Base-by-base conservation (phyloP, 2,888 invertebrate species). In the Laothoe populi region DNA sequence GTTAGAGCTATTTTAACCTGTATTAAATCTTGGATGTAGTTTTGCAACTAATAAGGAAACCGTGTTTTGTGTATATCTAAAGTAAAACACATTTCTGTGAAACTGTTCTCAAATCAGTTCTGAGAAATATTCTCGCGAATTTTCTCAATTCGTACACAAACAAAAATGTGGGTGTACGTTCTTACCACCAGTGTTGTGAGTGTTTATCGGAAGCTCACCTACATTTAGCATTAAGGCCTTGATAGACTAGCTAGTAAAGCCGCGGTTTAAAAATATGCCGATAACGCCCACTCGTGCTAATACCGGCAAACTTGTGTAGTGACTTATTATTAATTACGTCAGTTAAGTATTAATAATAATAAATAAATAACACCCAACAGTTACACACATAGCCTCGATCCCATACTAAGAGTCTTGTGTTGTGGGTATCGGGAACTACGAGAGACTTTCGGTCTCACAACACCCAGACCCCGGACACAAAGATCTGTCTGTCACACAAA, bases 141-240 rank as follows among this genome's bases (percentile, higher is more conserved):
- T 53, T 53, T 53, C 10, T 10, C 53, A 35, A 35, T 4, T 44
- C 19, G 19, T 31, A 53, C 35, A 31, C 53, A 53, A 35, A 53
- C 35, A 53, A 31, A 31, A 16, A 44, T 8, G 8, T 44, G 16
- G 8, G 49, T 49, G 48, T 48, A 16, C 4, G 10, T 53, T 24
- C 23, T 11, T 0, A 11, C 23, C 49, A 10, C 53, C 10, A 19
- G 53, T 53, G 53, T 53, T 21, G 31, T 35, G 35, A 16, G n/a
- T n/a, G 31, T 31, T 53, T 53, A 4, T 19, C 53, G 4, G 11
- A 35, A 31, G 35, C 10, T 44, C 19, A 5, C 19, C 49, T 10
- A 19, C 8, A 16, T 11, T 31, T 19, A 53, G 24, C 11, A 8
- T 26, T 26, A 48, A 63, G 38, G 13, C 38, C 38, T 1, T 13